Conservation (phyloP, 2,113 vertebrate genomes). For the Haemorhous mexicanus region DNA sequence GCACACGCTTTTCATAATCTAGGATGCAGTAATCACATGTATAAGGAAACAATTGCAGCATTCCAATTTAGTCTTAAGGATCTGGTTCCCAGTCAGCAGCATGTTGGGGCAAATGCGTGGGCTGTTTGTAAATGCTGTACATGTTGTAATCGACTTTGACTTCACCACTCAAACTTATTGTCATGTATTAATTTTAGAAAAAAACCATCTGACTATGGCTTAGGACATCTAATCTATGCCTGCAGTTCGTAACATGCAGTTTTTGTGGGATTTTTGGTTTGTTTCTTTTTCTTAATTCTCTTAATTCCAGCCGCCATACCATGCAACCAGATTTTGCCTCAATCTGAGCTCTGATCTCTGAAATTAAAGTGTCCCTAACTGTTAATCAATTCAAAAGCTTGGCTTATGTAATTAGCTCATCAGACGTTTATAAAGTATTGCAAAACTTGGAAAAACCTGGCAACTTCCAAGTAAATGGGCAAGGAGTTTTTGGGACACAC, state of each 20-base stretch:
- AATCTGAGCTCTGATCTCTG: not conserved
- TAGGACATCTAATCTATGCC: not conserved
- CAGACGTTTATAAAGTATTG: not conserved
- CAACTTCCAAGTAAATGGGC: not conserved
- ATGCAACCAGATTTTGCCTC: not conserved
- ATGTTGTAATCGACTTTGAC: not conserved
- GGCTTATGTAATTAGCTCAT: not conserved
- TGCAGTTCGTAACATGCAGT: not conserved
- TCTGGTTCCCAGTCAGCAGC: slow-evolving; percentile 20
- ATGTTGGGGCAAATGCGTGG: slow-evolving; percentile 1
- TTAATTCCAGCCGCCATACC: not conserved
- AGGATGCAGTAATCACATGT: not conserved
- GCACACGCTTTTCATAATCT: not conserved
- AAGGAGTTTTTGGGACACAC: not conserved
- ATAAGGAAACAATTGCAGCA: slow-evolving; percentile 35
- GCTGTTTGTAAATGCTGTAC: not conserved
- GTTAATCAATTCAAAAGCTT: not conserved
- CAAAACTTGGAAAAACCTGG: not conserved
- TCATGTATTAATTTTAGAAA: not conserved
- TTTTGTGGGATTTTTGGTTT: not conserved
- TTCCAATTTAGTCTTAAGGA: not conserved
- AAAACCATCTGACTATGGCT: not conserved
- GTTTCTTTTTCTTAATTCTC: not conserved
- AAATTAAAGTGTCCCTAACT: not conserved
- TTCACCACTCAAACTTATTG: not conserved